These are phyloP conservation scores for Heloderma charlesbogerti DNA, from an alignment of 2,113 vertebrate genomes.

Conservation along the genomic window DNA sequence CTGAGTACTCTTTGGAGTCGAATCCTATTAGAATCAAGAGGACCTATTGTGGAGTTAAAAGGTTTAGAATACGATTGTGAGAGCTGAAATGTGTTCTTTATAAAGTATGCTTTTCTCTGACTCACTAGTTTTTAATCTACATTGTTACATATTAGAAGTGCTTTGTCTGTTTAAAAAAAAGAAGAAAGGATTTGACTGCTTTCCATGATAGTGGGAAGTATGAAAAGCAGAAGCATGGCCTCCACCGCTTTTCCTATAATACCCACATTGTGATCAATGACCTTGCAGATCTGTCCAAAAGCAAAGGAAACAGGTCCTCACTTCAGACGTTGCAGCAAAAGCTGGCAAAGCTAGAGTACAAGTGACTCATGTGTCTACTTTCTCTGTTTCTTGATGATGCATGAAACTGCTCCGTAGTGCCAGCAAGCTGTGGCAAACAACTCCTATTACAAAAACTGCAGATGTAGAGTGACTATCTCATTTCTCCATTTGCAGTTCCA, in stretches of 20 bases:
- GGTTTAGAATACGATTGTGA: neutral
- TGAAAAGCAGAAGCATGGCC: neutral
- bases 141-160: neutral
- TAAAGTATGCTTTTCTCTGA: neutral
- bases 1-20: neutral
- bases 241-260: neutral
- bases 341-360: neutral
- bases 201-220: neutral
- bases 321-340: neutral
- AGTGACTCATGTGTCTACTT: neutral
- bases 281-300: neutral
- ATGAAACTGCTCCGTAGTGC: neutral
- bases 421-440: neutral
- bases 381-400: neutral
- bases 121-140: neutral
- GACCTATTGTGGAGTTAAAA: neutral
- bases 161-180: neutral
- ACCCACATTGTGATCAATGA: neutral
- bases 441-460: neutral
- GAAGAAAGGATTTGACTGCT: neutral
- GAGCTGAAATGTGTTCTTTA: neutral
- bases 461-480: neutral
- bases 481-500: neutral
- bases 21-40: neutral
- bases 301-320: neutral